These are phyloP conservation scores for Ceyx margarethae DNA, from an alignment of 2,113 vertebrate species.

Conservation along the genomic window DNA sequence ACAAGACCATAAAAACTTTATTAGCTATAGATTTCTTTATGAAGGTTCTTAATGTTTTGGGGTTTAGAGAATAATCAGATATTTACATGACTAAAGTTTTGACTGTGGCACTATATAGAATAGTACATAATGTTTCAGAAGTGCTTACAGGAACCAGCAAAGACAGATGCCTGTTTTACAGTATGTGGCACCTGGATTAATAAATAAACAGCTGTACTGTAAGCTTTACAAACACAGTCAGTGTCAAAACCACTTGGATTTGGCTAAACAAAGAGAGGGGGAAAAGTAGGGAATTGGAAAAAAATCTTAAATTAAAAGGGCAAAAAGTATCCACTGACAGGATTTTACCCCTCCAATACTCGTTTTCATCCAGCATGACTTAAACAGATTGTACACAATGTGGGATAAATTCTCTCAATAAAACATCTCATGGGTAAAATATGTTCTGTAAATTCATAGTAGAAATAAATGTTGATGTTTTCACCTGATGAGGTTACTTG, in stretches of 20 bases:
- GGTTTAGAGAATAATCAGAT: not conserved
- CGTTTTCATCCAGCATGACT: not conserved
- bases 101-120: not conserved
- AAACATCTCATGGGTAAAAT: not conserved
- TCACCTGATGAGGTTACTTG: not conserved
- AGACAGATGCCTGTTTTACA: not conserved
- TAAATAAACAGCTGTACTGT: not conserved
- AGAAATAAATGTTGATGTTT: not conserved
- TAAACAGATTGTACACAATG: not conserved
- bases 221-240: not conserved
- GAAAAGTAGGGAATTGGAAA: not conserved
- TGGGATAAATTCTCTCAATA: not conserved
- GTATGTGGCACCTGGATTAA: not conserved
- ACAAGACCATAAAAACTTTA: not conserved
- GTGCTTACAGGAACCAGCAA: not conserved
- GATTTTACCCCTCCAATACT: not conserved
- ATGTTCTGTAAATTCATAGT: not conserved
- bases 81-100: not conserved
- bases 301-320: not conserved
- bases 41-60: not conserved
- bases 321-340: not conserved
- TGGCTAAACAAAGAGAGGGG: not conserved
- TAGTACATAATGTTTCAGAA: not conserved
- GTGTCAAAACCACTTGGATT: not conserved
- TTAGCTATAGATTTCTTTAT: too few relatives aligned